A percentile compares a stretch with the other conserved stretches of the same genome.
phyloP scores from a whole-genome alignment of 1,140 invertebrate species.

The Drosophila takahashii region DNA sequence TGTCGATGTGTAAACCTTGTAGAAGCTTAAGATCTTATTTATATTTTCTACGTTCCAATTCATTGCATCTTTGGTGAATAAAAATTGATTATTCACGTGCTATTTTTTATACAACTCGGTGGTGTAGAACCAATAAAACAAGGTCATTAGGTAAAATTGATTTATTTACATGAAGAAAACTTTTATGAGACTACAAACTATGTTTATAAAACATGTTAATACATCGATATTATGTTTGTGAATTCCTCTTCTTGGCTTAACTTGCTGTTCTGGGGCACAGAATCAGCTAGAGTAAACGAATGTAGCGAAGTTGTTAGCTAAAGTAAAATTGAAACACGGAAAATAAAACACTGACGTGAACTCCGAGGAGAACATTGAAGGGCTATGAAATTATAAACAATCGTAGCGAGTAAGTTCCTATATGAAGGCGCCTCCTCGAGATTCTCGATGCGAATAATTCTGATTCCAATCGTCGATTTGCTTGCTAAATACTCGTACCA shows the following conservation, averaged over 20 bases:
- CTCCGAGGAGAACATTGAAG: not conserved
- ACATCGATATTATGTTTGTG: constrained; percentile 34
- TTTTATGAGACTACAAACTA: constrained; percentile 51
- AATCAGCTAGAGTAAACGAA: constrained; percentile 59
- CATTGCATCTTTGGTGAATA: constrained; percentile 4
- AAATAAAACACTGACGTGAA: constrained; percentile 19
- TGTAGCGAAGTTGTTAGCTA: constrained; percentile 60
- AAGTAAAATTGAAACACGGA: constrained; percentile 31
- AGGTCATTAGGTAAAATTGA: constrained; percentile 40
- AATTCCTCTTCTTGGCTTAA: constrained; percentile 51
- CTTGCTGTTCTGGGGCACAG: constrained; percentile 36
- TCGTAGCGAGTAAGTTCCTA: not conserved
- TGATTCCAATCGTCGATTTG: constrained; percentile 1
- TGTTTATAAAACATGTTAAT: constrained; percentile 65
- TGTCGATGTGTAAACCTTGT: constrained; percentile 69
- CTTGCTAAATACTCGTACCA: constrained; percentile 26
- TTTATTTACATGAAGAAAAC: constrained; percentile 70
- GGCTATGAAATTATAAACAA: constrained; percentile 13
- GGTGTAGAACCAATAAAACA: not conserved
- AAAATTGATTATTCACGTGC: not conserved
- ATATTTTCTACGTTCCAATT: constrained; percentile 11
- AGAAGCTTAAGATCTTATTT: constrained; percentile 13
- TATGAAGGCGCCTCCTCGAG: not conserved
- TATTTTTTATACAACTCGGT: too few relatives aligned
- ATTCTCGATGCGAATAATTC: constrained; percentile 3